Evolutionary conservation across 2,113 vertebrate species (phyloP).

Genomic region (Alectura lathami): DNA sequence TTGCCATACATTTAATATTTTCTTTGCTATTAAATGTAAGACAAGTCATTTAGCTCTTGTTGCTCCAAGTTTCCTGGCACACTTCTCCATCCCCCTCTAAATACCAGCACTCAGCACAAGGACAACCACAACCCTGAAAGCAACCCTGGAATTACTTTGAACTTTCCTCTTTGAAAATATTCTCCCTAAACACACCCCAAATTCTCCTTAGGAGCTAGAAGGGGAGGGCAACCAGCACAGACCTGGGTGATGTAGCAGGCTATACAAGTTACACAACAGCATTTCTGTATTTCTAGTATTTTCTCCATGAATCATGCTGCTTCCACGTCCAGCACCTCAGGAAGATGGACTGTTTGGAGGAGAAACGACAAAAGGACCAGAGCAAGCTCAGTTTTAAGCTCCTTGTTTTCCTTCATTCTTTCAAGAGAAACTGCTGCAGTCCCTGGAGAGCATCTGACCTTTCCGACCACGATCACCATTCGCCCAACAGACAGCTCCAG

Average conservation of each 20-base stretch:
- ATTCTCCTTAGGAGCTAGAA: background rate
- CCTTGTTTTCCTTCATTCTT: background rate
- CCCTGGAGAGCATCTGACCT: background rate
- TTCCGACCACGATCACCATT: rapidly evolving
- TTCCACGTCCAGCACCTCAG: background rate
- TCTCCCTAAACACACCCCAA: background rate
- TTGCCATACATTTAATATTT: background rate
- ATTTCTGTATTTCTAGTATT: background rate
- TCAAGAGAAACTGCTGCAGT: background rate
- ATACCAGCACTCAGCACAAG: background rate
- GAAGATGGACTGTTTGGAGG: background rate
- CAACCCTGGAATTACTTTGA: background rate
- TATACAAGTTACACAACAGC: too few relatives aligned
- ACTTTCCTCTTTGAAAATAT: background rate
- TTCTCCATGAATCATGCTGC: background rate
- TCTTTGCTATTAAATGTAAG: background rate
- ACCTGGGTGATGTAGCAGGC: background rate
- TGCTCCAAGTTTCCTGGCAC: background rate
- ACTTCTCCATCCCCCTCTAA: background rate
- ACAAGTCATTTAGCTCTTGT: background rate
- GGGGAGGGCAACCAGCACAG: background rate
- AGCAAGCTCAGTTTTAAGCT: background rate
- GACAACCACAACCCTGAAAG: background rate
- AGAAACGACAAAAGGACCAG: background rate
- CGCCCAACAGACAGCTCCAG: background rate